Evolutionary conservation across 2,888 invertebrate species (phyloP), one percentile per base, ranked within the genome.

Genomic region (Eudasyphora cyanicolor): DNA sequence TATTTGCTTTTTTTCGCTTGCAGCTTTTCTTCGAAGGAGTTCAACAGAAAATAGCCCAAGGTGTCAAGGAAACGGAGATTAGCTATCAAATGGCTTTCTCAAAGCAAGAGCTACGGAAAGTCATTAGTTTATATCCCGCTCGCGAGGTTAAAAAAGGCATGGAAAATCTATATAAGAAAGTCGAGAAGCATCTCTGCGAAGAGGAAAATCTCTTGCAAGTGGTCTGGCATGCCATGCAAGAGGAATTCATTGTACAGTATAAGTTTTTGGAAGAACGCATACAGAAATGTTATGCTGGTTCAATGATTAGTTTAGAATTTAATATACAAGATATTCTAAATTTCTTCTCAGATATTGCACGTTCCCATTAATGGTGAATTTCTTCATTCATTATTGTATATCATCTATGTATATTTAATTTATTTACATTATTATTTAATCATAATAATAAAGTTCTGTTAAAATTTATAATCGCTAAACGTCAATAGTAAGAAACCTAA

Each of bases 191-290:
- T 92, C 93, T 99, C 62, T 97, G 97, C 89, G 98, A 98, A 92
- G 97, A 98, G 92, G 97, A 97, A 91, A 98, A 98, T 90, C 93
- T 98, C 85, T 93, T 98, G 88, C 93, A 97, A 95, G 99, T 99
- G 71, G 99, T 99, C 79, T 99, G 99, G 99, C 95, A 98, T 90
- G 97, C 98, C 88, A 99, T 99, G 99, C 99, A 99, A 93, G 98
- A 99, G 92, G 99, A 99, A 93, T 99, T 99, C 93, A 97, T 99
- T 88, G 96, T 96, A 87, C 99, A 99, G 92, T 98, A 99, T 92
- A 97, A 97, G 92, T 95, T 96, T 88, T 95, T 99, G 87, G 98
- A 98, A 93, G 96, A 97, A 87, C 94, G 98, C 87, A 97, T 99
- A 89, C 97, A 97, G 89, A 95, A 97, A 87, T 99, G 99, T 93